Evolutionary conservation across 2,888 invertebrate genomes (phyloP), one percentile per base, ranked within the genome.

Genomic region (Scaptomyza polygonia): DNA sequence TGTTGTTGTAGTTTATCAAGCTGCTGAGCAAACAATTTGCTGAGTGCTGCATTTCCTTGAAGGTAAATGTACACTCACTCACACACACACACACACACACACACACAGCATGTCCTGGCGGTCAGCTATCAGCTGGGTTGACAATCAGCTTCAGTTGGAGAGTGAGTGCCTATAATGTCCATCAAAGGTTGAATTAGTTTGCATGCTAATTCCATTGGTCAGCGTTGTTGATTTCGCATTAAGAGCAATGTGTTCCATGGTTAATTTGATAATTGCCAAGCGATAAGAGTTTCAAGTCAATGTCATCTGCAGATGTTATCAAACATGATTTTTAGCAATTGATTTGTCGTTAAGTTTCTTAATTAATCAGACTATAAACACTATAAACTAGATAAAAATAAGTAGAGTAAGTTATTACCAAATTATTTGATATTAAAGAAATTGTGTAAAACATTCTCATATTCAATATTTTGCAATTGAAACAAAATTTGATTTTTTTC

Each of bases 11-110:
- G 39, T 47, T 56, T 61, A 12, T 54, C 55, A 21, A 63, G 44
- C 27, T 54, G 40, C 40, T 51, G 57, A 44, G 61, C 69, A 66
- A 76, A 77, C 77, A 79, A 79, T 77, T 79, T 72, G 59, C 77
- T 72, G 73, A 77, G 67, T 77, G 80, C 72, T 66, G 72, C 66
- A 72, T 47, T 64, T 69, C 34, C 77, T 72, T 56, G 58, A 66
- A 77, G 80, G 69, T 64, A 76, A 72, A 72, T 59, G 47, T 62
- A 62, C 44, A 49, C 51, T 45, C 39, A 21, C 36, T 36, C 36
- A 27, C 25, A 47, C 36, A 32, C 40, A 48, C 30, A 36, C 36
- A 42, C 34, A 47, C 8, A 36, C 9, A 52, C 16, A 25, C 21
- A 18, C 18, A 32, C n/a, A 47, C 11, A 47, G 42, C 40, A 39